These are phyloP conservation scores for Gyps fulvus DNA, from an alignment of 2,113 vertebrate species.

Conservation along the genomic window DNA sequence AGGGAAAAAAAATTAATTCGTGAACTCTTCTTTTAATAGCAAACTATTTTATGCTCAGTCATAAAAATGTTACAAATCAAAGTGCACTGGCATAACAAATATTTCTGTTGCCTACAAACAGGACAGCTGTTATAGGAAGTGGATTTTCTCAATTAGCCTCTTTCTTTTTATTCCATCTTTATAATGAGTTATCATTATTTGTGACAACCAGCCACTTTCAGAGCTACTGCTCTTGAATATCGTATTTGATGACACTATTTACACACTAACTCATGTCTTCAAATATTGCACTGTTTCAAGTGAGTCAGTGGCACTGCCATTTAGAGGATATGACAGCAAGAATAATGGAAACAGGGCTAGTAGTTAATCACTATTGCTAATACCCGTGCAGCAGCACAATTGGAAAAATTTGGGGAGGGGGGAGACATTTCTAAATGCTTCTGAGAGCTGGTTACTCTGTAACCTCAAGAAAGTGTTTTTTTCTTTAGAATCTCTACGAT, in stretches of 20 bases:
- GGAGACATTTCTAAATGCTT: neutral
- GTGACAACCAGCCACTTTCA: neutral
- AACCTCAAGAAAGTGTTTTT: neutral
- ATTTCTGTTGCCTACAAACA: neutral
- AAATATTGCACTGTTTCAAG: neutral
- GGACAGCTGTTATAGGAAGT: neutral
- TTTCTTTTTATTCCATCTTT: neutral
- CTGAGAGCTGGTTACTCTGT: neutral
- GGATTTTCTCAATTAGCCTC: neutral
- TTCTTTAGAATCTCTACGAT: neutral
- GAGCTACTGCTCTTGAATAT: neutral
- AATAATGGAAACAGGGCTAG: neutral
- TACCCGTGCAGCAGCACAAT: neutral
- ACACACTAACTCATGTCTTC: neutral
- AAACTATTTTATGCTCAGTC: conserved; percentile 16
- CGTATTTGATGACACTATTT: neutral
- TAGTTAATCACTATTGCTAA: neutral
- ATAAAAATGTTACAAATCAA: neutral
- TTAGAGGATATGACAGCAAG: neutral
- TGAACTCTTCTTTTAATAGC: conserved; percentile 32
- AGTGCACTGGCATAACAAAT: conserved; percentile 5
- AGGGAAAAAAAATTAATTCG: neutral
- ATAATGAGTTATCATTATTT: neutral
- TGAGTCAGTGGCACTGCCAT: neutral
- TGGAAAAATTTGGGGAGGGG: neutral